Evolutionary conservation across 2,888 invertebrate genomes (phyloP).

Genomic region (Idaea straminata): DNA sequence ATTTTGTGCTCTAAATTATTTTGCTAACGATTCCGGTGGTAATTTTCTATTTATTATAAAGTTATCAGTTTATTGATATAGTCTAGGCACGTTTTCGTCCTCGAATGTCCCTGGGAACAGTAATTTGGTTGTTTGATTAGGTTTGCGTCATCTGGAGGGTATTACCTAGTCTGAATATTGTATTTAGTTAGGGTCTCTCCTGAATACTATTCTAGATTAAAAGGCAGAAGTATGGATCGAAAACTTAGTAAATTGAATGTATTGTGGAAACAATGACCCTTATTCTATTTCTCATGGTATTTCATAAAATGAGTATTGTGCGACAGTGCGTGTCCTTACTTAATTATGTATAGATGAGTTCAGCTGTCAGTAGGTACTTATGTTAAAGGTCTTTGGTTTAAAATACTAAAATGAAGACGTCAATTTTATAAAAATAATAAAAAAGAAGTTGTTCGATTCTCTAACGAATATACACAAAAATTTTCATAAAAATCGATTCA

Average conservation of each 20-base stretch:
- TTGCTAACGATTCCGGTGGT: neutral
- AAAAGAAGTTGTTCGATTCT: no score
- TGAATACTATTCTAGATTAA: neutral
- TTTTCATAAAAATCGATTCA: no score
- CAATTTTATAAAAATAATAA: neutral
- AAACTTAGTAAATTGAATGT: neutral
- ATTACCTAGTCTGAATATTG: neutral
- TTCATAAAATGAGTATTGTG: neutral
- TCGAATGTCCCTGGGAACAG: neutral
- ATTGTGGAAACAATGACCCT: neutral
- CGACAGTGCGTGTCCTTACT: neutral
- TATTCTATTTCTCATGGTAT: neutral
- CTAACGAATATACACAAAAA: no score
- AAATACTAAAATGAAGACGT: neutral
- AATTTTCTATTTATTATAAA: no score
- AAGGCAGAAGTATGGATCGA: neutral
- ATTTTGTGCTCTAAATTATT: neutral
- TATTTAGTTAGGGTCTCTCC: neutral
- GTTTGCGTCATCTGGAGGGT: neutral
- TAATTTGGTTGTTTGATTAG: neutral
- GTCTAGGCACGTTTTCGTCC: neutral
- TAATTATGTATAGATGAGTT: neutral
- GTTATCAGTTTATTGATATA: neutral
- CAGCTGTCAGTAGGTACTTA: neutral
- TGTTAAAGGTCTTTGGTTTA: neutral